Percentiles rank a stretch among this genome's conserved stretches.
These are phyloP conservation scores for Anolis carolinensis DNA, from an alignment of 2,113 vertebrate genomes.

Conservation along the genomic window DNA sequence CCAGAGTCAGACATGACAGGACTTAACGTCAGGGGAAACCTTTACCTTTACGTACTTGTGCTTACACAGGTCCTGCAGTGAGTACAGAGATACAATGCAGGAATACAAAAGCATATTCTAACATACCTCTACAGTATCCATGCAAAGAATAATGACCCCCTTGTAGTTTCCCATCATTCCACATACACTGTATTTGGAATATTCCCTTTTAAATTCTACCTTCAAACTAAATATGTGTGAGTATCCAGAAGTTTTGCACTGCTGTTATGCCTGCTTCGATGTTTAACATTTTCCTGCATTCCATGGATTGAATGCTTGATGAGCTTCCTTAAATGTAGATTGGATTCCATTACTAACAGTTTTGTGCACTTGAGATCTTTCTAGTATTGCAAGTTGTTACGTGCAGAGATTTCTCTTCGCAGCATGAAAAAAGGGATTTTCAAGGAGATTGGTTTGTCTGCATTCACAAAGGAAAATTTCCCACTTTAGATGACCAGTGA, in stretches of 20 bases:
- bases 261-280: slow-evolving; percentile 27
- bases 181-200: slow-evolving; percentile 34
- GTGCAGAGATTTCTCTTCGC: not conserved
- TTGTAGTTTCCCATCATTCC: slow-evolving; percentile 48
- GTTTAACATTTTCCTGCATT: not conserved
- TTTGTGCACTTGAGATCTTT: not conserved
- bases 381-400: not conserved
- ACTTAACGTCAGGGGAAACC: too few relatives aligned
- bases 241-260: not conserved
- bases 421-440: rapidly evolving
- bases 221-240: slow-evolving; percentile 37
- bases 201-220: slow-evolving; percentile 28
- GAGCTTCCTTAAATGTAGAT: slow-evolving; percentile 12
- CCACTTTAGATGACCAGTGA: not conserved
- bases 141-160: slow-evolving; percentile 37
- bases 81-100: slow-evolving; percentile 28
- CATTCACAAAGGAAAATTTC: not conserved
- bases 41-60: too few relatives aligned
- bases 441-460: not conserved
- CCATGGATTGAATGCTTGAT: not conserved
- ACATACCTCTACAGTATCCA: slow-evolving; percentile 46
- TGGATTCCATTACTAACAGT: slow-evolving; percentile 27
- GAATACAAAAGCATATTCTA: slow-evolving; percentile 32
- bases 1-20: too few relatives aligned
- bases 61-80: not conserved